Base-by-base conservation (phyloP, 2,797 vertebrate genomes). In the Falco concolor region DNA sequence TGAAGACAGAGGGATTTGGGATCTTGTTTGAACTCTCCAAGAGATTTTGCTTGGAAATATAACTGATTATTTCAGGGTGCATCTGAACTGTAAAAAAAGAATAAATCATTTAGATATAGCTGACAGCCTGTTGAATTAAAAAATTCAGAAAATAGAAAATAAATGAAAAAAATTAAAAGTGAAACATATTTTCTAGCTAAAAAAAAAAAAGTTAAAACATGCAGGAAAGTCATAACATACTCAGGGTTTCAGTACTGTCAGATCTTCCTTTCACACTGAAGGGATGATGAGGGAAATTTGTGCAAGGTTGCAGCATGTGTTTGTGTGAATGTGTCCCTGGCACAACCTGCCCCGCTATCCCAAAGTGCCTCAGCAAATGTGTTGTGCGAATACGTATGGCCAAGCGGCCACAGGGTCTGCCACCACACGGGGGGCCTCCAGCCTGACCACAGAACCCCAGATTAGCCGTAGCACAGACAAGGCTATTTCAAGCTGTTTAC, bases 371-470 rank as follows among this genome's bases (percentile, higher is more conserved):
- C 36, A 49, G 77, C 44, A 23, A 13, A 14, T 2, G 20, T 13
- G 52, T 25, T 44, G 52, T 5, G 3, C n/a, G 21, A 18, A 63
- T 28, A 13, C 1, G 1, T 0, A 2, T 10, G 27, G 24, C 42
- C 21, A 28, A 40, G 34, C 32, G 3, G 50, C 24, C 34, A 36
- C 7, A 1, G 22, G 8, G 23, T 14, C n/a, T 49, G 23, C 42
- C 50, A 19, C 0, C 1, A 65, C 36, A 42, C 4, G 0, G 40
- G 20, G 30, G 21, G 4, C 34, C 49, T 19, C 24, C 70, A 53
- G 30, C 40, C 20, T 20, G 9, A 13, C 32, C 5, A 4, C 77
- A 8, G 24, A 40, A 74, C 44, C 53, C 21, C 12, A 42, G 24
- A 28, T 20, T 5, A 34, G 50, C 7, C 0, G 17, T 4, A 12